Conservation (phyloP, 2,888 invertebrate genomes). For the Plagodis pulveraria region DNA sequence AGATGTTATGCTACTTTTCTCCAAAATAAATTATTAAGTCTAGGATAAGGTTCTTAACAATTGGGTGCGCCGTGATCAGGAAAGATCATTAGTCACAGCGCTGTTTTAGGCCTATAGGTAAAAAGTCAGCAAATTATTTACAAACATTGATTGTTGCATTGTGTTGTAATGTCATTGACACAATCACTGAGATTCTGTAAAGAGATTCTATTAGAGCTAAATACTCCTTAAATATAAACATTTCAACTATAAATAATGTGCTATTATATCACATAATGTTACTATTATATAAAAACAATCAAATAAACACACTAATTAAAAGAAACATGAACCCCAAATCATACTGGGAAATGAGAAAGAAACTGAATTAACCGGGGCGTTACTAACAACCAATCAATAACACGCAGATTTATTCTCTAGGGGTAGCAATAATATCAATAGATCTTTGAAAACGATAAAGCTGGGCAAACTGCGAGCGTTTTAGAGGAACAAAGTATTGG, state of each 20-base stretch:
- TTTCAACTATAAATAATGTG: too few relatives aligned
- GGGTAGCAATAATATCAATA: constrained; percentile 58
- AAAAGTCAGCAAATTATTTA: too few relatives aligned
- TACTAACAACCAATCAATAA: constrained; percentile 80
- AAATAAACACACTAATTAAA: constrained; percentile 14
- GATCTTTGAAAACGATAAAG: constrained; percentile 43
- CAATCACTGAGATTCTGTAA: neutral
- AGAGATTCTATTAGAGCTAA: neutral
- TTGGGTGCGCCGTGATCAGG: too few relatives aligned
- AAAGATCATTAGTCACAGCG: too few relatives aligned
- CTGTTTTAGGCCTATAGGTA: too few relatives aligned
- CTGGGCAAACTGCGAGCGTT: constrained; percentile 37
- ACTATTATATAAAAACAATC: constrained; percentile 16
- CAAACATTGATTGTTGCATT: too few relatives aligned
- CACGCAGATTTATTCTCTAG: constrained; percentile 73
- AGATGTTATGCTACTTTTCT: too few relatives aligned
- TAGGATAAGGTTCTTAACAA: too few relatives aligned
- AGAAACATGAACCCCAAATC: constrained; percentile 42
- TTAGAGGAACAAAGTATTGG: neutral
- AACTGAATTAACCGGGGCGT: constrained; percentile 72
- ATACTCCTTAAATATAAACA: too few relatives aligned
- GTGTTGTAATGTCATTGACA: too few relatives aligned
- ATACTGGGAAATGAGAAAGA: constrained; percentile 56
- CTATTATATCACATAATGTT: too few relatives aligned
- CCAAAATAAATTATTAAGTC: too few relatives aligned